Percentiles rank a stretch among this genome's conserved stretches.
These are phyloP conservation scores for Scomberomorus guttatus DNA, from an alignment of 2,797 vertebrate species.

Conservation along the genomic window DNA sequence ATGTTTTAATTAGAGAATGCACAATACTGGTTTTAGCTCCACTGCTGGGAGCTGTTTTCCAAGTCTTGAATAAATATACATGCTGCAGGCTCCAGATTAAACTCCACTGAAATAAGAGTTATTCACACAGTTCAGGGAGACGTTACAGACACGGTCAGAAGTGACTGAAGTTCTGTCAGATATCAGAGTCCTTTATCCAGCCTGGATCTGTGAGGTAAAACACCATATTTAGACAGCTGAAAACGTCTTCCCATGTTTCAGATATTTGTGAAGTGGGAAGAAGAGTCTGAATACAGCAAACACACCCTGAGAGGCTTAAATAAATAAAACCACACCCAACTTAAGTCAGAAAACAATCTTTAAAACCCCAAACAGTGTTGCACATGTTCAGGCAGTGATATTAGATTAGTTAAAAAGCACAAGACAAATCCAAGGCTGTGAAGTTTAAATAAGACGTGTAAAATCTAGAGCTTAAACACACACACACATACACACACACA, in stretches of 20 bases:
- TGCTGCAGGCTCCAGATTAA: constrained; percentile 3
- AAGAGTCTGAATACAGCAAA: constrained; percentile 16
- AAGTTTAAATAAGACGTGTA: no score
- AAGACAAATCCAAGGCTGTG: no score
- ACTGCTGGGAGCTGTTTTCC: constrained; percentile 9
- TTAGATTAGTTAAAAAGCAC: no score
- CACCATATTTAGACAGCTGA: not conserved
- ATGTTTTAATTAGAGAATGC: not conserved
- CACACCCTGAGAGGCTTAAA: constrained; percentile 5
- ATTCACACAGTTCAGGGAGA: not conserved
- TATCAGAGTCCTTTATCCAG: not conserved
- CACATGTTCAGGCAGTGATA: not conserved
- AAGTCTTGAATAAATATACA: constrained; percentile 6
- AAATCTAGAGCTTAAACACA: no score
- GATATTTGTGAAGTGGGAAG: constrained; percentile 48
- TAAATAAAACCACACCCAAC: constrained; percentile 12
- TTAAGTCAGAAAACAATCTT: not conserved
- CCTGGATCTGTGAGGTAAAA: not conserved
- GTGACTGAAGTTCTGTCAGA: not conserved
- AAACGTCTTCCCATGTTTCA: not conserved
- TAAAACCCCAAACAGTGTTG: not conserved
- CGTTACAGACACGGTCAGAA: not conserved
- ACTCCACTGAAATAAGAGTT: not conserved
- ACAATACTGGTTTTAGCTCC: constrained; percentile 28
- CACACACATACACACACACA: no score